Evolutionary conservation across 2,888 invertebrate species (phyloP), one percentile per base, ranked within the genome.

Genomic region (Pheosia gnoma): DNA sequence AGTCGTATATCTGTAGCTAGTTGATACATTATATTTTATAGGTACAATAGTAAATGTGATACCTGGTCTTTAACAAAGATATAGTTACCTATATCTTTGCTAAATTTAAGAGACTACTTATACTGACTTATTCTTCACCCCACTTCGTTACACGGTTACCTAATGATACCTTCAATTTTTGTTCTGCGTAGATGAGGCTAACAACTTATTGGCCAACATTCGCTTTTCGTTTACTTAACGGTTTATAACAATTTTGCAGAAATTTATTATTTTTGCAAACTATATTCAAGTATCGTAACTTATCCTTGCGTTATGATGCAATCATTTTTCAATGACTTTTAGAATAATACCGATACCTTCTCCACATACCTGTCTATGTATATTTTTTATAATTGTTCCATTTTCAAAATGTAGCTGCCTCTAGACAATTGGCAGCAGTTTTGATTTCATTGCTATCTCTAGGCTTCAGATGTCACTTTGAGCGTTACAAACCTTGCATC

Each of bases 211-310:
- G 72, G 71, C 64, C 59, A 63, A 62, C 54, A 68, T 60, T 68
- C 62, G 65, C 60, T 65, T 65, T 67, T 62, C 59, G 61, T 60
- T 67, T 36, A 66, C 62, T 74, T 71, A 78, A 63, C 64, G 70
- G 74, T 80, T 80, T 68, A 76, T 65, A 75, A 78, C 74, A 69
- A 66, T 78, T 75, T 71, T 67, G 66, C 62, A 67, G n/a, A 11
- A n/a, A 47, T n/a, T 47, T 11, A n/a, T 47, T 47, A 47, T 47
- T 47, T 47, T 11, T 47, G 5, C 45, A 47, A 47, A 47, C 10
- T 11, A 47, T n/a, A 47, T 47, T 11, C 43, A 9, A 8, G 9
- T 43, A 4, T 47, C 5, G 47, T 11, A 5, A 47, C 47, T 11
- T 47, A 9, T 47, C 47, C 4, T n/a, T 47, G n/a, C n/a, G 47